A percentile compares a stretch with the other conserved stretches of the same genome.
Conservation (phyloP, 1,140 invertebrate species). For the Habropoda laboriosa region DNA sequence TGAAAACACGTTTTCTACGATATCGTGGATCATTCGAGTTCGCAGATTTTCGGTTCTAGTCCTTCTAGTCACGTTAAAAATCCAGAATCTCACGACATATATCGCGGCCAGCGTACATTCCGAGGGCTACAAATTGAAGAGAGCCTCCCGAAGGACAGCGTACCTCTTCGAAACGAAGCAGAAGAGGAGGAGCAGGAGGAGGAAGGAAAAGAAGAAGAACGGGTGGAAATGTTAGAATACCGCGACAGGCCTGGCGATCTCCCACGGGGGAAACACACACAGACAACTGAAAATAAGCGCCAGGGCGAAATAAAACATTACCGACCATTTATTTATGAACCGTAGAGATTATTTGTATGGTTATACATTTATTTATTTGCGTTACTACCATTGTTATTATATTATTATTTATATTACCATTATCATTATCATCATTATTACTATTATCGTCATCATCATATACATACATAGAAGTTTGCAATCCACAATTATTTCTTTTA, state of each 20-base stretch:
- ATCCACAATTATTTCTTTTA: neutral
- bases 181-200: neutral
- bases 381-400: slow-evolving; percentile 11
- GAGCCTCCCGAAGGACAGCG: neutral
- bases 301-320: slow-evolving; percentile 14
- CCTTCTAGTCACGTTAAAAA: slow-evolving; percentile 23
- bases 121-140: slow-evolving; percentile 4
- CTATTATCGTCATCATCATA: neutral
- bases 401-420: neutral
- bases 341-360: slow-evolving; percentile 6
- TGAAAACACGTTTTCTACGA: neutral
- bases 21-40: slow-evolving; percentile 7
- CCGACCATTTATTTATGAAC: slow-evolving; percentile 20
- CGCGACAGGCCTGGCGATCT: neutral
- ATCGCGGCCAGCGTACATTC: neutral
- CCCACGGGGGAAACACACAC: neutral
- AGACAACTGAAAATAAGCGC: neutral
- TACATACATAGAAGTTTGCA: neutral
- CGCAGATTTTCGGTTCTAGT: slow-evolving; percentile 11
- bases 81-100: neutral
- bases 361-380: slow-evolving; percentile 34
- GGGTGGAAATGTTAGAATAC: neutral
- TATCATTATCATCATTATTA: neutral
- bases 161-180: neutral
- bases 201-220: neutral